Percentiles rank a stretch among this genome's conserved stretches.
Conservation (phyloP, 2,888 invertebrate genomes). For the Epiperipatus broadwayi region DNA sequence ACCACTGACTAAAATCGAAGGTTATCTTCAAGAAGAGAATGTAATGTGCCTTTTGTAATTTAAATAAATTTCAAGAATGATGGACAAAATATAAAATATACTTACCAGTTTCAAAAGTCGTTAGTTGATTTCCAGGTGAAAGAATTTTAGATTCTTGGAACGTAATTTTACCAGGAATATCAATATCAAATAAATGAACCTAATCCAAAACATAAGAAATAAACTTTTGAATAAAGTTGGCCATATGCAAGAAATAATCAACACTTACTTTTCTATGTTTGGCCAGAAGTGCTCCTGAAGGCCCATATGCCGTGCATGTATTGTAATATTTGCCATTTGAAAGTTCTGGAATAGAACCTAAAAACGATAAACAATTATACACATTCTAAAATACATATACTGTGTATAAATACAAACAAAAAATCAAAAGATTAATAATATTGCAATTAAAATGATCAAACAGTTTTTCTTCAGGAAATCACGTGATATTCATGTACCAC, state of each 20-base stretch:
- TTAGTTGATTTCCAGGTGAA: conserved; percentile 49
- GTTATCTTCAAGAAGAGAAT: not conserved
- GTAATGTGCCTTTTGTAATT: not conserved
- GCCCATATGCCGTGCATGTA: conserved; percentile 68
- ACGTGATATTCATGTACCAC: no score
- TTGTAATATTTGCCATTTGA: conserved; percentile 51
- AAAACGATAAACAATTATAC: no score
- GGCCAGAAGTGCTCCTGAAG: conserved; percentile 52
- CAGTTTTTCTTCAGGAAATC: no score
- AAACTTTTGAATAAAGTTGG: conserved; percentile 6
- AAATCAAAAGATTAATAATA: no score
- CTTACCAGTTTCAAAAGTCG: conserved; percentile 44
- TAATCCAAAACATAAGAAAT: conserved; percentile 25
- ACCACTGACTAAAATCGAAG: no score
- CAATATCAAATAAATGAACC: conserved; percentile 88
- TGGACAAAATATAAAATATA: not conserved
- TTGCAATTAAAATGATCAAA: no score
- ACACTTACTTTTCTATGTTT: conserved; percentile 55
- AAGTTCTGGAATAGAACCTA: conserved; percentile 62
- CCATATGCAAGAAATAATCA: not conserved
- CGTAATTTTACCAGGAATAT: conserved; percentile 73
- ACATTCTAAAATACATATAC: no score
- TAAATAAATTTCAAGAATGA: no score
- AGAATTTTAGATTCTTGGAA: conserved; percentile 78
- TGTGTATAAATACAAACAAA: no score